These are phyloP conservation scores for Thryonomys swinderianus DNA, from an alignment of 2,113 vertebrate species.

Conservation along the genomic window DNA sequence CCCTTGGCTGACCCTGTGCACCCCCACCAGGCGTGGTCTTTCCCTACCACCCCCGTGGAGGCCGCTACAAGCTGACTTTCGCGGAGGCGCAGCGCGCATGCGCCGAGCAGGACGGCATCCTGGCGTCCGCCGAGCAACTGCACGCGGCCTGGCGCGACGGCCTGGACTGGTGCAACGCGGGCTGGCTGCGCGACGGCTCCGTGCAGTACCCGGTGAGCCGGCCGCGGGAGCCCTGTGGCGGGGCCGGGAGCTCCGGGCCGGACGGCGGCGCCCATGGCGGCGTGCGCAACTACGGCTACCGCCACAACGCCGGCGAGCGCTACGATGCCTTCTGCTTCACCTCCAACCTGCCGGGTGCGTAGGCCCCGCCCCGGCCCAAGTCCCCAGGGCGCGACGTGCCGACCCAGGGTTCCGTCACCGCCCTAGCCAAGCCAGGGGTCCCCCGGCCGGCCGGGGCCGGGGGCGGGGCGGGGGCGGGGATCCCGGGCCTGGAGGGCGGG, in stretches of 20 bases:
- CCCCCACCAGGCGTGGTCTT: constrained; percentile 93
- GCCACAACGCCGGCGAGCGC: constrained; percentile 94
- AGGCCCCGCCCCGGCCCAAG: not conserved
- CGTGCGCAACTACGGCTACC: constrained; percentile 95
- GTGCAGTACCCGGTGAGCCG: constrained; percentile 96
- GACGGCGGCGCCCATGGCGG: constrained; percentile 88
- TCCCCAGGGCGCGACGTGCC: not conserved
- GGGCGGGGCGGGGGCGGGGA: not conserved
- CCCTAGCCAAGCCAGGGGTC: not conserved
- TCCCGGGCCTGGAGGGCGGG: not conserved
- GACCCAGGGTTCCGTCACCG: not conserved
- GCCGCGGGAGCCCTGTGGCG: constrained; percentile 93
- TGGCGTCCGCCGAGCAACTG: constrained; percentile 95
- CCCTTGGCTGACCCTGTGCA: not conserved
- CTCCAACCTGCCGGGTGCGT: constrained; percentile 94
- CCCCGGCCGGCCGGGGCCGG: not conserved
- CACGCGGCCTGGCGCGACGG: constrained; percentile 96
- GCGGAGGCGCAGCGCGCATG: constrained; percentile 92
- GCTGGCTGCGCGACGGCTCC: constrained; percentile 96
- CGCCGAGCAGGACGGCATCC: constrained; percentile 93
- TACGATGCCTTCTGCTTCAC: constrained; percentile 98
- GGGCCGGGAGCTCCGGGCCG: constrained; percentile 87
- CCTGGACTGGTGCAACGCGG: constrained; percentile 97
- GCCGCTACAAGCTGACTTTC: constrained; percentile 95
- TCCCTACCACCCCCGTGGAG: constrained; percentile 93